Base-by-base conservation (phyloP, 2,888 invertebrate genomes). In the Drosophila ustulata region DNA sequence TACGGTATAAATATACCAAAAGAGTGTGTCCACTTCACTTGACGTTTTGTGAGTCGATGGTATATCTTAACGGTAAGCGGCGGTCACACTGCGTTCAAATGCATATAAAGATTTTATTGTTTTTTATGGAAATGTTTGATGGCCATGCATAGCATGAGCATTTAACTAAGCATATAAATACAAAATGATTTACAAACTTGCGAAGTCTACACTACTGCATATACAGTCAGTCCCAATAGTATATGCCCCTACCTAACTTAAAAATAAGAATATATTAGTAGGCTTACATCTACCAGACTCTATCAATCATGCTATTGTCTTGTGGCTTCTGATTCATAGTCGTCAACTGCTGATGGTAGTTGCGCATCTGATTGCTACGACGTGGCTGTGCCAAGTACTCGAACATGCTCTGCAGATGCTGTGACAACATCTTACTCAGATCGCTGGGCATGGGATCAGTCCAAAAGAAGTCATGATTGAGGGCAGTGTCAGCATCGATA, bases 401-500 rank as follows among this genome's bases (percentile, higher is more conserved):
- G 91, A 98, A 99, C 98, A 98, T 98, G 92, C 97, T 98, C 75
- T 94, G 97, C 73, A 95, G 96, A 93, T 97, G 96, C 87, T 97
- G 97, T 0, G 97, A 97, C 75, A 99, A 93, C 98, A 98, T 98
- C 93, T 96, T 96, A 57, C 95, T 96, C 37, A 98, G 93, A 90
- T 97, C 97, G 89, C 96, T 96, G 0, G 99, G 98, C 96, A 98
- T 96, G 0, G 99, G 99, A 91, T 98, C 98, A 4, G 96, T 97
- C 98, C 98, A 99, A 93, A 99, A 99, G 93, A 99, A 99, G 91
- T 98, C 98, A 90, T 99, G 99, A 93, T 98, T 98, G 1, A 99
- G 92, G 0, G 99, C 98, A 0, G 96, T 96, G 91, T 99, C 98
- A 0, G 98, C 96, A 90, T 98, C 98, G 62, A 94, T 94, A 49